Percentiles rank a stretch among this genome's conserved stretches.
phyloP scores from a whole-genome alignment of 2,113 vertebrate species.

The Eleginops maclovinus region DNA sequence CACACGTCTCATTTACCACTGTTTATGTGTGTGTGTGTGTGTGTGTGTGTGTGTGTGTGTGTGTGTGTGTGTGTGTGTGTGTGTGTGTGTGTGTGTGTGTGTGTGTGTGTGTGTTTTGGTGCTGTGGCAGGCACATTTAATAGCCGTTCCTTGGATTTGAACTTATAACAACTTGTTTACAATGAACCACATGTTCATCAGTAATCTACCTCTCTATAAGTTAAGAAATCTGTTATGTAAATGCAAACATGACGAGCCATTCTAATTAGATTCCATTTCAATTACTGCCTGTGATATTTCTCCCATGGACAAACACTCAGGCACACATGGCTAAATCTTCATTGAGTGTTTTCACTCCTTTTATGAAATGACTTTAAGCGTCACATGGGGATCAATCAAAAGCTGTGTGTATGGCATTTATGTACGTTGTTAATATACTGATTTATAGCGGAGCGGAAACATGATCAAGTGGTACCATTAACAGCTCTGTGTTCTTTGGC shows the following conservation, averaged over 20 bases:
- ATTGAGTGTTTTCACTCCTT: slow-evolving; percentile 50
- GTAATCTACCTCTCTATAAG: slow-evolving; percentile 13
- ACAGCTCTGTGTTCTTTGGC: slow-evolving; percentile 57
- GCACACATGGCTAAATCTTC: slow-evolving; percentile 34
- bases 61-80: background rate
- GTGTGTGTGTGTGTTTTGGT: background rate
- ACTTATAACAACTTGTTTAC: slow-evolving; percentile 34
- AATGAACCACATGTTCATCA: slow-evolving; percentile 17
- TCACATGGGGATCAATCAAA: slow-evolving; percentile 62
- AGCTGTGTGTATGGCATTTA: slow-evolving; percentile 36
- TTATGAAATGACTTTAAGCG: slow-evolving; percentile 43
- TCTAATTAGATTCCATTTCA: slow-evolving; percentile 41
- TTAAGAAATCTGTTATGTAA: slow-evolving; percentile 42
- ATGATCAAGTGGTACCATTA: slow-evolving; percentile 73
- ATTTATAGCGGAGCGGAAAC: slow-evolving; percentile 63
- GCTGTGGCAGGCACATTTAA: background rate
- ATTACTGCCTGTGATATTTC: slow-evolving; percentile 35
- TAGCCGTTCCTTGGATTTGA: slow-evolving; percentile 2
- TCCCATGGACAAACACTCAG: slow-evolving; percentile 21
- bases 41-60: background rate
- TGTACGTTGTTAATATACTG: slow-evolving; percentile 60
- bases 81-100: background rate
- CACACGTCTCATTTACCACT: background rate
- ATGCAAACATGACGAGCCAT: slow-evolving; percentile 23
- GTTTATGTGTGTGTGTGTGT: background rate